Percentiles rank a stretch among this genome's conserved stretches.
These are phyloP conservation scores for Galagoides demidoff DNA, from an alignment of 2,797 vertebrate species.

Conservation along the genomic window DNA sequence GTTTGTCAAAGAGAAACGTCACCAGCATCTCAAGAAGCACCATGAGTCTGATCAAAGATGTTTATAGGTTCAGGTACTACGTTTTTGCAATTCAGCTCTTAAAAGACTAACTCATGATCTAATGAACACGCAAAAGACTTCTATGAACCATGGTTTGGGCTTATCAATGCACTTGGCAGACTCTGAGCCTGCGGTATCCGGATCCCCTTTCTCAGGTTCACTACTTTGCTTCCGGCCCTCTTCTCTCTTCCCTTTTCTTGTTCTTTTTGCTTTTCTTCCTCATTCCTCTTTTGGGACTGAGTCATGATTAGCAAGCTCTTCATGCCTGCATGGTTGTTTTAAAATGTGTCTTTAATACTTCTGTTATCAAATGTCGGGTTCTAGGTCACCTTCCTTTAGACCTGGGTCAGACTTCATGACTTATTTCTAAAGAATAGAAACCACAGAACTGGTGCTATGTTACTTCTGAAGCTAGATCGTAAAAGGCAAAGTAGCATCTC, in stretches of 20 bases:
- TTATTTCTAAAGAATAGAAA: neutral
- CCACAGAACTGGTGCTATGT: neutral
- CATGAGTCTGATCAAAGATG: neutral
- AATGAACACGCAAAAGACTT: too few relatives aligned
- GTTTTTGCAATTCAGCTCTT: neutral
- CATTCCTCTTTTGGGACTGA: neutral
- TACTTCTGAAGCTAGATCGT: neutral
- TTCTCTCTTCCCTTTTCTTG: neutral
- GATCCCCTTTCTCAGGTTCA: neutral
- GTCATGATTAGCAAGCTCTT: neutral
- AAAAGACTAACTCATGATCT: neutral
- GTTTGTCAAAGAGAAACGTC: too few relatives aligned
- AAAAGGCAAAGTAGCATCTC: neutral
- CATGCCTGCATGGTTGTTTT: neutral
- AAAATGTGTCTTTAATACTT: neutral
- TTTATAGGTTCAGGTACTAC: neutral
- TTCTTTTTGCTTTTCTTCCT: neutral
- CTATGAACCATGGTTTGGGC: neutral
- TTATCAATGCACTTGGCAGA: neutral
- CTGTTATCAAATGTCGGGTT: neutral
- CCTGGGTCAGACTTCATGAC: too few relatives aligned
- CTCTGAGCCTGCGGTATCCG: accelerated
- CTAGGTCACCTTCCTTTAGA: accelerated
- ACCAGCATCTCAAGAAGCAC: too few relatives aligned
- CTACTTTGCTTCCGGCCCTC: too few relatives aligned